Percentiles rank a stretch among this genome's conserved stretches.
These are phyloP conservation scores for Cephus rjabovi DNA, from an alignment of 2,888 invertebrate genomes.

Conservation along the genomic window DNA sequence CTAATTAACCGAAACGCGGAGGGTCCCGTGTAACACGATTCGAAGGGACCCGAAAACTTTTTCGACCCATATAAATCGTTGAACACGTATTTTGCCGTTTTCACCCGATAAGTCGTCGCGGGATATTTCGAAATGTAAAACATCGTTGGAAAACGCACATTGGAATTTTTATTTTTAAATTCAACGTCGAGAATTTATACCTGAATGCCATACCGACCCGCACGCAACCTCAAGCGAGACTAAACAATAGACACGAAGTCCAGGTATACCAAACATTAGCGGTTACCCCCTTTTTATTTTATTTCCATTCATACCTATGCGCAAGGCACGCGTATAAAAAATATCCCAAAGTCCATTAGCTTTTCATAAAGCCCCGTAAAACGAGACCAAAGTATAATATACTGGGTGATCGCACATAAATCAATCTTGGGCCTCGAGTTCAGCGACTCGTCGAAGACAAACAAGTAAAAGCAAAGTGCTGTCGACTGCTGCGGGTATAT, in stretches of 20 bases:
- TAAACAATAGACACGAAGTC: background rate
- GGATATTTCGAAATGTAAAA: background rate
- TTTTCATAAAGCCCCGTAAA: background rate
- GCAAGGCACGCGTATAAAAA: background rate
- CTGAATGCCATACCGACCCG: background rate
- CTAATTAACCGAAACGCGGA: constrained; percentile 44
- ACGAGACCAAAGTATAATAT: background rate
- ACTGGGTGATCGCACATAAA: background rate
- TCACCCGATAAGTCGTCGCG: background rate
- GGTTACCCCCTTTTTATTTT: background rate
- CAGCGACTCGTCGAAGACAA: background rate
- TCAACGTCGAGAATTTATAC: background rate
- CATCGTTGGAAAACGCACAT: background rate
- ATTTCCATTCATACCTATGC: background rate
- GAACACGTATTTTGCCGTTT: background rate
- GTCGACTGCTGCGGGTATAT: background rate
- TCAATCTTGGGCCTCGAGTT: background rate
- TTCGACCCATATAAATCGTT: background rate
- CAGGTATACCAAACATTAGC: background rate
- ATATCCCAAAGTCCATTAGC: background rate
- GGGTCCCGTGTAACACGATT: constrained; percentile 17
- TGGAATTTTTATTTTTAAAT: background rate
- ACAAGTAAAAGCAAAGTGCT: background rate
- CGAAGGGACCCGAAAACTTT: background rate
- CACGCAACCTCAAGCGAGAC: background rate